phyloP scores from a whole-genome alignment of 2,113 vertebrate species.

The Tupaia chinensis region DNA sequence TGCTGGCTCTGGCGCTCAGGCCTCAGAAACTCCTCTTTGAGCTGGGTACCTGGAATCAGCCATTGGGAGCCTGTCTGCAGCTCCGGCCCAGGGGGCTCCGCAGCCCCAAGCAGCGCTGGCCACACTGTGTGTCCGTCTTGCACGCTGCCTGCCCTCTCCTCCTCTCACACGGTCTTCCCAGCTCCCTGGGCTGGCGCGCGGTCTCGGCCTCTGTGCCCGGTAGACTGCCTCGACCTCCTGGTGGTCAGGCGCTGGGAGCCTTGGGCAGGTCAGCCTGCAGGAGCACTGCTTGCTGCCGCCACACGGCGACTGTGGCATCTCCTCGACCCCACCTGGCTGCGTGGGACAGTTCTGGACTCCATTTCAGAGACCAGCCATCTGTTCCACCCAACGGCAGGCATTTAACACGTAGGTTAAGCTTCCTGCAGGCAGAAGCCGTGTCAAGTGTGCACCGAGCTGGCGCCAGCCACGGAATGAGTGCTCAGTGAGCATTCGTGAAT shows the following conservation, averaged over 20 bases:
- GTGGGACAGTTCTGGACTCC: background rate
- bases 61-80: background rate
- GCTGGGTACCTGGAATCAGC: background rate
- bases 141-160: background rate
- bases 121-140: background rate
- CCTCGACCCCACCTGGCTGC: background rate
- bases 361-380: background rate
- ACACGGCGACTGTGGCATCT: rapidly evolving
- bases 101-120: background rate
- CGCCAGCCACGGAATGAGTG: background rate
- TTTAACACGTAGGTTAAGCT: background rate
- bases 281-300: background rate
- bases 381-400: background rate
- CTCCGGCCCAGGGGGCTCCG: background rate
- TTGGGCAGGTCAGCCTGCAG: background rate
- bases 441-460: background rate
- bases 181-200: background rate
- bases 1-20: background rate
- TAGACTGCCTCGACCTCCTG: background rate
- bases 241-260: background rate
- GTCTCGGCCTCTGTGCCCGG: background rate
- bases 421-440: background rate
- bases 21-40: background rate
- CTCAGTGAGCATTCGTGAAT: background rate
- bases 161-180: background rate